These are phyloP conservation scores for Plemyria rubiginata DNA, from an alignment of 2,888 invertebrate species.

Conservation along the genomic window DNA sequence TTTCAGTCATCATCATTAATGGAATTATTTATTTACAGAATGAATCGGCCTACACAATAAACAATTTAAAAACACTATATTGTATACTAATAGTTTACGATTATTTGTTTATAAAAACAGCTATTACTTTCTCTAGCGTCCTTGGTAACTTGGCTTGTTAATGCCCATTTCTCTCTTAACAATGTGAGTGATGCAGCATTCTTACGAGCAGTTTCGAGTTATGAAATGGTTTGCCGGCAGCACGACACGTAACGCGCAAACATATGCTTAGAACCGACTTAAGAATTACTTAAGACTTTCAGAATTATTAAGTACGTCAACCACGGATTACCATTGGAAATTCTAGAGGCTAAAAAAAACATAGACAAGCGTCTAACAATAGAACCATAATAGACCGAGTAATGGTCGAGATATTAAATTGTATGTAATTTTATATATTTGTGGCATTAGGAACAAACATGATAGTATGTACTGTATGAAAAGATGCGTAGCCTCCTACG, in stretches of 20 bases:
- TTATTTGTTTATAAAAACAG: neutral
- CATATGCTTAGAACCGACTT: conserved; percentile 1
- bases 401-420: neutral
- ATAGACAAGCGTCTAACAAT: neutral
- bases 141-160: neutral
- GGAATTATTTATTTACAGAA: conserved; percentile 5
- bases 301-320: neutral
- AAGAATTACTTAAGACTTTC: conserved; percentile 1
- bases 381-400: neutral
- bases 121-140: neutral
- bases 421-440: too few species aligned
- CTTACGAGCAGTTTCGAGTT: conserved; percentile 21
- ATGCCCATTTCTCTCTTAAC: neutral
- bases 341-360: neutral
- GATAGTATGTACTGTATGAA: too few species aligned
- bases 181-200: conserved; percentile 10
- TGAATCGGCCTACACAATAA: too few species aligned
- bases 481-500: too few species aligned
- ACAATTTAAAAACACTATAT: too few species aligned
- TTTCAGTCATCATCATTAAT: conserved; percentile 3
- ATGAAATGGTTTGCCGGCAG: conserved; percentile 22
- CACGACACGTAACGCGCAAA: conserved; percentile 21
- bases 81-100: neutral
- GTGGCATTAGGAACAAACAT: too few species aligned
- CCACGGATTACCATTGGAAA: neutral